These are phyloP conservation scores for Cantharis flavilabris DNA, from an alignment of 2,888 invertebrate genomes.

Conservation along the genomic window DNA sequence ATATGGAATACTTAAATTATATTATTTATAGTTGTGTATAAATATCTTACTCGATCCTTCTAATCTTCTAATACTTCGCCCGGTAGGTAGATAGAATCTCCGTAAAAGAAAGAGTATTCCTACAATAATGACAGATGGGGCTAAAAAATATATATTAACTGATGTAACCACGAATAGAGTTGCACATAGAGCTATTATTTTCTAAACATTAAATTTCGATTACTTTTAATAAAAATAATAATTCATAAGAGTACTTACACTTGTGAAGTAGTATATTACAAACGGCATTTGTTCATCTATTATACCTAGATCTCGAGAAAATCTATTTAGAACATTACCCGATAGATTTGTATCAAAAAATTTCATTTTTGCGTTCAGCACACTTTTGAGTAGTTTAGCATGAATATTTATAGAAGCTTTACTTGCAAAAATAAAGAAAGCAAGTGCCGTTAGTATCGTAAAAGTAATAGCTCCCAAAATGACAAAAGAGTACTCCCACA, in stretches of 20 bases:
- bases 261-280: not conserved
- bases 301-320: constrained; percentile 29
- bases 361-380: constrained; percentile 18
- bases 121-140: constrained; percentile 68
- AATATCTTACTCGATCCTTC: constrained; percentile 65
- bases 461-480: constrained; percentile 36
- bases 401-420: constrained; percentile 23
- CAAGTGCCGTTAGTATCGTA: constrained; percentile 37
- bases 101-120: constrained; percentile 66
- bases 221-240: not conserved
- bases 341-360: constrained; percentile 24
- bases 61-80: constrained; percentile 73
- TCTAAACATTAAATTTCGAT: constrained; percentile 47
- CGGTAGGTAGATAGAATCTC: constrained; percentile 69
- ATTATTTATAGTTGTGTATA: too few relatives aligned
- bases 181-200: constrained; percentile 65
- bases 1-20: not conserved
- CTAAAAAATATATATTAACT: constrained; percentile 69
- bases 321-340: constrained; percentile 29
- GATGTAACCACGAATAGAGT: constrained; percentile 71
- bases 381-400: constrained; percentile 13
- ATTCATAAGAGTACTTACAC: not conserved
- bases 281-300: constrained; percentile 26
- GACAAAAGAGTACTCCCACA: constrained; percentile 39
- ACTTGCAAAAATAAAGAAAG: constrained; percentile 12